These are phyloP conservation scores for Anadara kagoshimensis DNA, from an alignment of 1,140 invertebrate species.

Conservation along the genomic window DNA sequence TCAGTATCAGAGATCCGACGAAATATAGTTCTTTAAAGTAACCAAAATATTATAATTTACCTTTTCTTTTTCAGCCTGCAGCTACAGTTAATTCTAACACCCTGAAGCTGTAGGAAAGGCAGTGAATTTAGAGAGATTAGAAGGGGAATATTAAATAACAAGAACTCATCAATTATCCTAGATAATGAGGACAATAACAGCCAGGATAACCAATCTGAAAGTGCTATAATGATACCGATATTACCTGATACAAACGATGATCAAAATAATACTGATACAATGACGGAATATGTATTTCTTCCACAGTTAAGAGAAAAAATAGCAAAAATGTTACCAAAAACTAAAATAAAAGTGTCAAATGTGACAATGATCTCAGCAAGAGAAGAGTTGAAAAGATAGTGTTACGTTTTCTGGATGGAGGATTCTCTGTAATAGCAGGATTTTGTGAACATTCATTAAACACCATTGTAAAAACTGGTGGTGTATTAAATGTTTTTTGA, in stretches of 20 bases:
- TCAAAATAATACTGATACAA: constrained; percentile 2
- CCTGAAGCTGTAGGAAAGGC: constrained; percentile 42
- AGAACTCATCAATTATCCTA: constrained; percentile 34
- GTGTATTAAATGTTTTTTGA: too few relatives aligned
- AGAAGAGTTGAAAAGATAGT: neutral
- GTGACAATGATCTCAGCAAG: neutral
- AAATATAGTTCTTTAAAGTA: too few relatives aligned
- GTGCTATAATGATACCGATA: constrained; percentile 37
- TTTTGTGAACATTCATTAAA: too few relatives aligned
- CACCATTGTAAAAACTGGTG: too few relatives aligned
- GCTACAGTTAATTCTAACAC: constrained; percentile 54
- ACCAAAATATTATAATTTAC: neutral
- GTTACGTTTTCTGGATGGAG: too few relatives aligned
- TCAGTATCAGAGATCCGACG: too few relatives aligned
- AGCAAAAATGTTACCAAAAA: constrained; percentile 29
- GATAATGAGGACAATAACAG: constrained; percentile 12
- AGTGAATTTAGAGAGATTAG: constrained; percentile 36
- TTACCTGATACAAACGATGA: constrained; percentile 26
- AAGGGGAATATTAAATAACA: constrained; percentile 49
- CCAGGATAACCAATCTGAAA: neutral
- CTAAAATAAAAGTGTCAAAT: constrained; percentile 39
- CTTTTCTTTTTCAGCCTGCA: constrained; percentile 33
- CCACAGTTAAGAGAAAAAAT: constrained; percentile 41
- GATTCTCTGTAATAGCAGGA: too few relatives aligned
- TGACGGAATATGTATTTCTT: constrained; percentile 35